Evolutionary conservation across 2,797 vertebrate species (phyloP), one percentile per base, ranked within the genome.

Genomic region (Oryzias sinensis): DNA sequence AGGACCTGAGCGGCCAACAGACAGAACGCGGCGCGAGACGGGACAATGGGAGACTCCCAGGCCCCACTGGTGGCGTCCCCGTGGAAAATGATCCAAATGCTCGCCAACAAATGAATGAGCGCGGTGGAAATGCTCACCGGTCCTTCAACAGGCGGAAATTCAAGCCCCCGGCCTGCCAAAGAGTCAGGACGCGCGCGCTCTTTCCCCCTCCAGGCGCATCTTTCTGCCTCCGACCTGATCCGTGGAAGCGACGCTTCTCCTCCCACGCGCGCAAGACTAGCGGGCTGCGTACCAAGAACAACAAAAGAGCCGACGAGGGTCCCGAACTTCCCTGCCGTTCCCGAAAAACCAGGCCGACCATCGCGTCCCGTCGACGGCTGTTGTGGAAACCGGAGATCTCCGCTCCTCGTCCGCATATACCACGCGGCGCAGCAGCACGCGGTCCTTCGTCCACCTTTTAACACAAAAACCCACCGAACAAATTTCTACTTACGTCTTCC

Each of bases 41-140:
- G 79, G 83, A 87, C 84, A 87, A 87, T 87, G 72, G 82, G 66
- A 81, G 83, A 71, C 79, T 72, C 83, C 76, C 73, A 71, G 75
- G 76, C 79, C 81, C 73, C 64, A 17, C 49, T 4, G 70, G 53
- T 52, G 25, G 72, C 65, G 75, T 76, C 72, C 68, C 53, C 75
- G 53, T 70, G 77, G 74, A 70, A 53, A 69, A 64, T 50, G 4
- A 80, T 62, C 76, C 75, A 43, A 69, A 52, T 1, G 33, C 51
- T 53, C 43, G 47, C 56, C 40, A 64, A 61, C 8, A 59, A 82
- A 87, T 86, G 85, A 86, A 89, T 83, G 80, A 70, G 65, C 55
- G 56, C 65, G 4, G 49, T 61, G 53, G 6, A 43, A 3, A 51
- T 22, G 27, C 57, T 53, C 72, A 45, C 8, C 74, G 33, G 62